Conservation (phyloP, 2,113 vertebrate species). For the Dascyllus trimaculatus region DNA sequence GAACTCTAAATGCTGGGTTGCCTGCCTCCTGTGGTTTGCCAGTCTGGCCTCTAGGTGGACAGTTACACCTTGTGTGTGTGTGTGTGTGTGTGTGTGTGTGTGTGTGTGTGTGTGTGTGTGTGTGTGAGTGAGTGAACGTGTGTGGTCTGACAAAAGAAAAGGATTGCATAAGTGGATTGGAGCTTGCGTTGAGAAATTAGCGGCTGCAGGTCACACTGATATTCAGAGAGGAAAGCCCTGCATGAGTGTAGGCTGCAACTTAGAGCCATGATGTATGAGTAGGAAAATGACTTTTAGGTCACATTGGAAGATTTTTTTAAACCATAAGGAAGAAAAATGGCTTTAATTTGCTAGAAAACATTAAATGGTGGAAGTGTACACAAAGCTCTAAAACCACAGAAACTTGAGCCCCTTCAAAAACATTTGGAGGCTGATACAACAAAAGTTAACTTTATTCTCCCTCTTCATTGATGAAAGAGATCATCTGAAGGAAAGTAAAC, state of each 20-base stretch:
- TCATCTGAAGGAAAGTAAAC: no score
- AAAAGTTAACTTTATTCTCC: neutral
- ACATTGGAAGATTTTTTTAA: neutral
- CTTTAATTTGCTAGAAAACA: neutral
- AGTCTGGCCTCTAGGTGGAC: constrained; percentile 27
- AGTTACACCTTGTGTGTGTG: constrained; percentile 31
- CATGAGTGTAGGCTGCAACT: constrained; percentile 13
- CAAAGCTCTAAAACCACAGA: no score
- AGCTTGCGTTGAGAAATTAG: constrained; percentile 37
- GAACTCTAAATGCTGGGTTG: constrained; percentile 18
- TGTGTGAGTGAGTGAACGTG: constrained; percentile 9
- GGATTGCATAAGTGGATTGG: constrained; percentile 53
- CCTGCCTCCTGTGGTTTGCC: constrained; percentile 33
- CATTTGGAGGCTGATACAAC: no score
- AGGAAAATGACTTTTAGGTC: neutral
- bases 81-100: constrained; percentile 2
- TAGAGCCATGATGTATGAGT: neutral
- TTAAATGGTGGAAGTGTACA: no score
- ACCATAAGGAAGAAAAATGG: neutral
- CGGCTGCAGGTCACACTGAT: constrained; percentile 35
- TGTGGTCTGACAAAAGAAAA: constrained; percentile 52
- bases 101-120: constrained; percentile 10
- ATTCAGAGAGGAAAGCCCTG: constrained; percentile 36
- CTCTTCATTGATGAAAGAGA: neutral
- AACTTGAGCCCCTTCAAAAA: no score